Base-by-base conservation (phyloP, 2,888 invertebrate species). In the Cataglyphis cursor region DNA sequence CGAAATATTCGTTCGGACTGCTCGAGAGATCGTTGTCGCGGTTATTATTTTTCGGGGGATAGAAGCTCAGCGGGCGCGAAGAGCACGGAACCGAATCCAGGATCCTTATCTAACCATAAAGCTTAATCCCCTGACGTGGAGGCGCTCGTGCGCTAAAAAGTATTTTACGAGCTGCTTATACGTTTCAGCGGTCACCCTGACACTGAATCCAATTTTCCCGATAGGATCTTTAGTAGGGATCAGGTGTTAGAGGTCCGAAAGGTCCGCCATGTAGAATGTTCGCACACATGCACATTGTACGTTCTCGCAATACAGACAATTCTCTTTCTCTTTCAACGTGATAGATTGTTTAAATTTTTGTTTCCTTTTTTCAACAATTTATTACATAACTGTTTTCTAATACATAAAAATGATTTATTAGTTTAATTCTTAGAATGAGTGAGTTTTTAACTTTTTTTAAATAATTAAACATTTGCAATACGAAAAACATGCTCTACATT, bases 131-230 rank as follows among this genome's bases (percentile, higher is more conserved):
- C 44, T 64, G 90, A 91, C 85, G 87, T 85, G 88, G 87, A 87
- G 83, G 91, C 91, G 90, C 86, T 92, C 91, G 91, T 82, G 91
- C 92, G 92, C 92, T 93, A 93, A 94, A 94, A 94, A 94, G 93
- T 93, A 94, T 94, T 94, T 95, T 94, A 95, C 93, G 94, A 94
- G 93, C 94, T 94, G 94, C 94, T 95, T 94, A 95, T 95, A 94
- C 95, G 94, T 94, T 93, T 91, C 92, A 93, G 90, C 92, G 94
- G 95, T 94, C 94, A 94, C 94, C 94, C 94, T 88, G 92, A 91
- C 90, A 93, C 92, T 92, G 93, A 94, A 95, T 94, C 93, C 94
- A 94, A 95, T 95, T 95, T 94, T 94, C 91, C 89, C 93, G 95
- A 95, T 95, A 95, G 89, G 93, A 95, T 95, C 95, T 94, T 94